Base-by-base conservation (phyloP, 2,888 invertebrate genomes). In the Drosophila nigricruria region DNA sequence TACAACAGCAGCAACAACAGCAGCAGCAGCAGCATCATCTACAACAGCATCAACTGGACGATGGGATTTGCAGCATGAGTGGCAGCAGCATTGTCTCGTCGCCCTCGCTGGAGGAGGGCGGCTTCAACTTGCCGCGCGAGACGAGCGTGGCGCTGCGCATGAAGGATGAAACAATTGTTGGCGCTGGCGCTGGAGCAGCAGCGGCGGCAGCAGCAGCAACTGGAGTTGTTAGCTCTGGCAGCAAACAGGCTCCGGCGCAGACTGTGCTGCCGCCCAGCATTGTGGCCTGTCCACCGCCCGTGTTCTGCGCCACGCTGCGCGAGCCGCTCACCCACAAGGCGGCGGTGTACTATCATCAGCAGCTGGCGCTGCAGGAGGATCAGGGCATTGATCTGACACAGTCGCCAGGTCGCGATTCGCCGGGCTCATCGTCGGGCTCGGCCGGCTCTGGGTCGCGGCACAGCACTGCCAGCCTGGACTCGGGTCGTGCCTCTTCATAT, bases 361-460 rank as follows among this genome's bases (percentile, higher is more conserved):
- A 97, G 93, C 94, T 96, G 82, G 96, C 96, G 70, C 94, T 97
- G 72, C 96, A 97, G 91, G 97, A 97, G 92, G 97, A 97, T 92
- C 97, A 97, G 93, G 97, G 97, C 73, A 97, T 97, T 89, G 97
- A 97, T 93, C 95, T 97, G 95, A 96, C 96, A 77, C 97, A 97
- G 95, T 97, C 97, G 89, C 97, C 98, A 47, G 98, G 98, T n/a
- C 95, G 98, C 70, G 97, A 98, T 93, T 97, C 97, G 91, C 97
- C 98, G 16, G 97, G 97, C 16, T 96, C 96, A 0, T 97, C 97
- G 18, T 96, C 97, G 62, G 97, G 97, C 10, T 97, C 97, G 30
- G 96, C 96, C 0, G 97, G 97, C 43, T 97, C 97, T 2, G 97
- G 97, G 25, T 97, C 97, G 20, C 94, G 98, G 49, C 97, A 98